Conservation (phyloP, 2,888 invertebrate species). For the Morpho deidamia region DNA sequence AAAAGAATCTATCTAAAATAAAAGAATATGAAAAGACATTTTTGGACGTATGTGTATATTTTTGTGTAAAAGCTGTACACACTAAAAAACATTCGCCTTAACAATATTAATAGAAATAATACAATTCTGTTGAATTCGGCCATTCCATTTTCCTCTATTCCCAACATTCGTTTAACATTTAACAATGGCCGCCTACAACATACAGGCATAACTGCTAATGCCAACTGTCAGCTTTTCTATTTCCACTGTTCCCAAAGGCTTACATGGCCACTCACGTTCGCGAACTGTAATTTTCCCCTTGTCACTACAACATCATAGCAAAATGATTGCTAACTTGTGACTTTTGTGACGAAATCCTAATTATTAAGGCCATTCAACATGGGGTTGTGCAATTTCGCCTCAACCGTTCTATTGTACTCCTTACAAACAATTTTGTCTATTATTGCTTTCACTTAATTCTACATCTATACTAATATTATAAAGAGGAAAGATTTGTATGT, state of each 20-base stretch:
- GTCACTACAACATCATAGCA: slow-evolving; percentile 28
- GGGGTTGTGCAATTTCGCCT: background rate
- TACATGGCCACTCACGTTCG: slow-evolving; percentile 1
- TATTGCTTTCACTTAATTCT: no score
- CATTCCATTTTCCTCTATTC: no score
- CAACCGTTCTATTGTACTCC: background rate
- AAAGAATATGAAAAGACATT: no score
- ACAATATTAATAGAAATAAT: no score
- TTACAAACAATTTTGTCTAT: no score
- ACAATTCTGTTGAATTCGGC: no score
- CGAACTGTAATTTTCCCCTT: slow-evolving; percentile 38
- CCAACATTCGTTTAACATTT: background rate
- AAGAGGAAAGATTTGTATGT: no score
- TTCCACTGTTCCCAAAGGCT: background rate
- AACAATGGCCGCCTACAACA: background rate
- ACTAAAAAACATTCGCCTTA: no score
- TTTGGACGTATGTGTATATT: no score
- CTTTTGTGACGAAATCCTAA: slow-evolving; percentile 1
- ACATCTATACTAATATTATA: no score
- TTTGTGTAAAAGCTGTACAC: no score
- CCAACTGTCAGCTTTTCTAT: slow-evolving; percentile 1
- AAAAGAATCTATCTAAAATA: no score
- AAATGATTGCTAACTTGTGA: slow-evolving; percentile 1
- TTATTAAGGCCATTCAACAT: background rate
- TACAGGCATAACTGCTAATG: background rate